Percentiles rank a stretch among this genome's conserved stretches.
phyloP scores from a whole-genome alignment of 2,888 invertebrate genomes.

The Aethes cnicana region DNA sequence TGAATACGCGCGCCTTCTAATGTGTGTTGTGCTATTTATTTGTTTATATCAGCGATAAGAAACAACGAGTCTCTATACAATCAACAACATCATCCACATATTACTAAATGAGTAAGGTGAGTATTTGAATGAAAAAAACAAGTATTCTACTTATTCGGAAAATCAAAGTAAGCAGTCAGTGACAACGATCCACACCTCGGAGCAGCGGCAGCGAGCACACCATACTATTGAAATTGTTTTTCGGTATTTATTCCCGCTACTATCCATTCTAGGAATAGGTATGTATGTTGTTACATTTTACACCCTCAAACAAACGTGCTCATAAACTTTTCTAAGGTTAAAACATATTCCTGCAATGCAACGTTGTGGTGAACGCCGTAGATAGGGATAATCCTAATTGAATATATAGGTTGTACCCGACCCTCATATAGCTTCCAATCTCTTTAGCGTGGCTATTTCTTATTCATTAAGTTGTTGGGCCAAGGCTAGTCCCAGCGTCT shows the following conservation, averaged over 20 bases:
- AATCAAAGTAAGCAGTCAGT: neutral
- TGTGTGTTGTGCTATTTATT: too few relatives aligned
- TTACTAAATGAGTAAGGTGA: too few relatives aligned
- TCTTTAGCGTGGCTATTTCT: constrained; percentile 28
- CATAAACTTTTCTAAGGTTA: constrained; percentile 13
- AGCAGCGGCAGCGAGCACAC: neutral
- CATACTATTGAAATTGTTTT: constrained; percentile 18
- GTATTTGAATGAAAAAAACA: too few relatives aligned
- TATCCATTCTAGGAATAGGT: too few relatives aligned
- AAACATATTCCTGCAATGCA: neutral
- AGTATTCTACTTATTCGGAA: neutral
- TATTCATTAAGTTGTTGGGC: constrained; percentile 30
- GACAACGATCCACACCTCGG: neutral
- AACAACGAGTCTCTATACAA: too few relatives aligned
- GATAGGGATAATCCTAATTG: constrained; percentile 47
- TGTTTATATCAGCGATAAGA: too few relatives aligned
- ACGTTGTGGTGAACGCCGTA: constrained; percentile 23
- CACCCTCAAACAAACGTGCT: constrained; percentile 15
- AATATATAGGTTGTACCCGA: constrained; percentile 34
- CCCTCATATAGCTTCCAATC: constrained; percentile 26
- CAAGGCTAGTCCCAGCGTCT: constrained; percentile 15
- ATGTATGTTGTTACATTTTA: constrained; percentile 2
- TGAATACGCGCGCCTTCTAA: too few relatives aligned
- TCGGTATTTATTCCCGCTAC: too few relatives aligned
- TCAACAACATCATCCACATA: too few relatives aligned